Evolutionary conservation across 2,797 vertebrate species (phyloP).

Genomic region (Oryzias sinensis): DNA sequence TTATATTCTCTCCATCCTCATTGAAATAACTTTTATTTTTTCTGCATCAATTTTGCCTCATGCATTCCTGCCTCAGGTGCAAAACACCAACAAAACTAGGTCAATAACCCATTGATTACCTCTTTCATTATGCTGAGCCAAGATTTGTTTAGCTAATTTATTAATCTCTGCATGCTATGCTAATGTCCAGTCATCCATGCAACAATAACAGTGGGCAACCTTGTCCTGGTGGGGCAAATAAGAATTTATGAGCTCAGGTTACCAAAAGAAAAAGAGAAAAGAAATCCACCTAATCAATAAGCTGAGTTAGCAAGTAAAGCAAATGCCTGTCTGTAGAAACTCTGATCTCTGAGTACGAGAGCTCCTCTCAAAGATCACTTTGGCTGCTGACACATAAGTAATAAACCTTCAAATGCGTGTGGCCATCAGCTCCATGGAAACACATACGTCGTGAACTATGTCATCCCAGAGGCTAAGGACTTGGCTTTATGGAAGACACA

Average conservation of each 20-base stretch:
- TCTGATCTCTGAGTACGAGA: slow-evolving; percentile 29
- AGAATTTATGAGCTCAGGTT: slow-evolving; percentile 68
- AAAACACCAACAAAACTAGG: slow-evolving; percentile 36
- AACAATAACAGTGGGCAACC: slow-evolving; percentile 56
- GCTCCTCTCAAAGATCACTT: slow-evolving; percentile 36
- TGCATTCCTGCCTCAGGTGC: slow-evolving; percentile 46
- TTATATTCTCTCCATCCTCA: slow-evolving; percentile 27
- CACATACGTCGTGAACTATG: no score
- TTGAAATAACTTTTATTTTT: slow-evolving; percentile 42
- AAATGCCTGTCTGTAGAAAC: slow-evolving; percentile 50
- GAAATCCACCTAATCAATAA: slow-evolving; percentile 67
- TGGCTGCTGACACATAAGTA: slow-evolving; percentile 19
- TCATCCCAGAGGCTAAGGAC: no score
- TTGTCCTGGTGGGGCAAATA: slow-evolving; percentile 55
- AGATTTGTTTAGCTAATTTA: slow-evolving; percentile 70
- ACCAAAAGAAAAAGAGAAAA: slow-evolving; percentile 52
- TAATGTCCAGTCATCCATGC: slow-evolving; percentile 60
- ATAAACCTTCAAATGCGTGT: slow-evolving; percentile 33
- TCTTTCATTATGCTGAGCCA: slow-evolving; percentile 47
- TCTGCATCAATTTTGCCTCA: slow-evolving; percentile 42
- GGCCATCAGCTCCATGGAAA: neutral
- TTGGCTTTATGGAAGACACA: no score
- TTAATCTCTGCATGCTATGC: slow-evolving; percentile 61
- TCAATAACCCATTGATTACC: slow-evolving; percentile 56
- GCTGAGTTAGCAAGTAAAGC: slow-evolving; percentile 44